Base-by-base conservation (phyloP, 2,113 vertebrate genomes). In the Cryptoleucopteryx plumbea region DNA sequence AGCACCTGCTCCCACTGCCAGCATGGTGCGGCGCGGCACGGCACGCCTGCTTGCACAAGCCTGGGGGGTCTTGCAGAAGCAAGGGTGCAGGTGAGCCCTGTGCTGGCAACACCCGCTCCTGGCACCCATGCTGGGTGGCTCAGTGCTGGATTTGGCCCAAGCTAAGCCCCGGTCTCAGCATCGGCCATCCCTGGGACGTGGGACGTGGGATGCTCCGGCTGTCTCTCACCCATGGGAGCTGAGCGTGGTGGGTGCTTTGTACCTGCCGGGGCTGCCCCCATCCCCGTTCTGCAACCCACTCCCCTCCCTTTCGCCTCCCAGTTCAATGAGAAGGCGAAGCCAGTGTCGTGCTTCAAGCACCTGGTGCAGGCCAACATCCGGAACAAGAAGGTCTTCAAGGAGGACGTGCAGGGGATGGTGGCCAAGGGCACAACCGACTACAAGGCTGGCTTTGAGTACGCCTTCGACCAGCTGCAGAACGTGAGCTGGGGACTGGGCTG, bases 381-480 rank as follows among this genome's bases (percentile, higher is more conserved):
- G 4, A 99, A 99, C 98, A 99, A 99, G 98, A 99, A 99, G 97
- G 99, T 99, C 96, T 99, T 99, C 98, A 99, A 99, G 97, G 98
- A 99, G 74, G 98, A 99, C 0, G 99, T 99, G 92, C 98, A 98
- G 97, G 98, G 98, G 40, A 99, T 99, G 99, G 98, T 98, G 94
- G 99, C 99, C 88, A 99, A 99, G 97, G 99, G 99, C 94, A 99
- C 99, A 3, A 99, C 99, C 0, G 99, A 99, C 98, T 99, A 99
- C 98, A 99, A 99, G 97, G 99, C 99, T n/a, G 99, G 99, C 97
- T 99, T 99, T 94, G 99, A 99, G 74, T 99, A 99, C 0, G 99
- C 99, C 97, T 99, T 99, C 68, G 99, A 99, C 96, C 99, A 99
- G 98, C 99, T 99, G 95, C 99, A 99, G 95, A 99, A 99, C 2